These are phyloP conservation scores for Semotilus atromaculatus DNA, from an alignment of 2,797 vertebrate genomes.

Conservation along the genomic window DNA sequence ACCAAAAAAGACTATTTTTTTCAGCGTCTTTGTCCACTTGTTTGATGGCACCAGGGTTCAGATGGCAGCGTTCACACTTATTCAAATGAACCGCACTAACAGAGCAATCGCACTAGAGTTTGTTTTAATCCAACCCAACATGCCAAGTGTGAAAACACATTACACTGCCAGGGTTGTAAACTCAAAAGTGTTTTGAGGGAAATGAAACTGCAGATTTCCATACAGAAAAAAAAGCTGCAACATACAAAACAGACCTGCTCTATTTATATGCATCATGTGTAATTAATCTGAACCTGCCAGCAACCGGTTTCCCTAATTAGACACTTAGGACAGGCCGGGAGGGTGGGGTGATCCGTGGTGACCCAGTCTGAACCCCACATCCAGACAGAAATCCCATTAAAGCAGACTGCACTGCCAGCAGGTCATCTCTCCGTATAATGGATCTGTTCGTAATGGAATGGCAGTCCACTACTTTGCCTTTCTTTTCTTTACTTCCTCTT, in stretches of 20 bases:
- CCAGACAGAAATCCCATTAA: constrained; percentile 42
- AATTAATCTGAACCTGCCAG: constrained; percentile 67
- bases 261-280: constrained; percentile 70
- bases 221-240: neutral
- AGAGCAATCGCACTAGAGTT: neutral
- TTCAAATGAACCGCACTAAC: neutral
- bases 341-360: constrained; percentile 28
- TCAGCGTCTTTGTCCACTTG: neutral
- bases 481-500: constrained; percentile 30
- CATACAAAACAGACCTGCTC: constrained; percentile 42
- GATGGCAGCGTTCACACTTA: neutral
- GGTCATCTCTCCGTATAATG: constrained; percentile 40
- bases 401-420: constrained; percentile 22
- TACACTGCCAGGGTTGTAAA: neutral
- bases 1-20: neutral
- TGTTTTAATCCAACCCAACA: neutral
- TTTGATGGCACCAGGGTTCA: neutral
- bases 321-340: constrained; percentile 56
- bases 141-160: neutral
- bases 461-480: constrained; percentile 38
- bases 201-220: neutral
- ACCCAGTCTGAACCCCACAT: constrained; percentile 42
- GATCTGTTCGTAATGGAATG: constrained; percentile 46
- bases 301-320: constrained; percentile 70
- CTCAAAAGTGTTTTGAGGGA: neutral